These are phyloP conservation scores for Fundulus diaphanus DNA, from an alignment of 2,797 vertebrate genomes.

Conservation along the genomic window DNA sequence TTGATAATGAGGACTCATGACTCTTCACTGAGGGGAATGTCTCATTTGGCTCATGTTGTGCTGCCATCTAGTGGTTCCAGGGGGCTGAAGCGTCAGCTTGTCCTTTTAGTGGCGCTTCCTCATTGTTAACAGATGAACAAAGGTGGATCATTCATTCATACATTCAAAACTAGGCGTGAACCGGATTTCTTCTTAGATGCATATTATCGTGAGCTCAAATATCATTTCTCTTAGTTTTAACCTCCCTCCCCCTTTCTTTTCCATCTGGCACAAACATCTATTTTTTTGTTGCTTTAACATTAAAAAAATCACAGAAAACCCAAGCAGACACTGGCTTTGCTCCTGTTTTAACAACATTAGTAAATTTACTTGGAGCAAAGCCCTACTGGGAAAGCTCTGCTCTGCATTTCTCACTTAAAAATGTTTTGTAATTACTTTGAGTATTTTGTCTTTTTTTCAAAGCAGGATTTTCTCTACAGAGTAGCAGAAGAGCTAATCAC, in stretches of 20 bases:
- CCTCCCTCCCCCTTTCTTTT: not conserved
- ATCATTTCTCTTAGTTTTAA: conserved; percentile 17
- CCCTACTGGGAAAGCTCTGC: not conserved
- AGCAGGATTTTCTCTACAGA: conserved; percentile 6
- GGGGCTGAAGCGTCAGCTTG: not conserved
- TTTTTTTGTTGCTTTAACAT: not conserved
- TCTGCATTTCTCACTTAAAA: not conserved
- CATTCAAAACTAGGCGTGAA: too few species aligned
- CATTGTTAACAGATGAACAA: conserved; percentile 11
- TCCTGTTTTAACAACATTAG: not conserved
- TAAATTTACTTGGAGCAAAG: conserved; percentile 8
- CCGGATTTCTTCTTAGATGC: not conserved
- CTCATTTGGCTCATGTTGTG: conserved; percentile 4
- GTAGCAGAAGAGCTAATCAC: not conserved
- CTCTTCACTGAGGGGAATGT: not conserved
- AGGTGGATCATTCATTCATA: not conserved
- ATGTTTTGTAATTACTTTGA: conserved; percentile 4
- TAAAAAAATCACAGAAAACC: not conserved
- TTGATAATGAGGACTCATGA: not conserved
- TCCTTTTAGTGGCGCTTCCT: not conserved
- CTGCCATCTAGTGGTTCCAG: conserved; percentile 29
- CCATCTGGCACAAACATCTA: not conserved
- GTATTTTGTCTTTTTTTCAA: too few species aligned
- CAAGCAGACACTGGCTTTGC: conserved; percentile 4
- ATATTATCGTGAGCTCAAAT: conserved; percentile 7